Percentiles rank a stretch among this genome's conserved stretches.
phyloP scores from a whole-genome alignment of 2,888 invertebrate genomes.

The Argynnis bischoffii region DNA sequence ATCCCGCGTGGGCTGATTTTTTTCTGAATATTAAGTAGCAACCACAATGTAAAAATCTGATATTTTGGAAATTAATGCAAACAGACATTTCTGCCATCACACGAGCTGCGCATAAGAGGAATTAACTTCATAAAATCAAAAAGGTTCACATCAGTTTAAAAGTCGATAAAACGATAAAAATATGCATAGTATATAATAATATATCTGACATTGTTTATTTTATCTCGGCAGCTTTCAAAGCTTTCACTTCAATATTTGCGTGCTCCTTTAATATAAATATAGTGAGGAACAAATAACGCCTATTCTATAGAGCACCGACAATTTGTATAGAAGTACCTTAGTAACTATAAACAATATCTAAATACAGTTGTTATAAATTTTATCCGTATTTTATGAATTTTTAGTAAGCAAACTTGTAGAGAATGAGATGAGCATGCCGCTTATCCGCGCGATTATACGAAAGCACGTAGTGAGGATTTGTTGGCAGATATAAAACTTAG shows the following conservation, averaged over 20 bases:
- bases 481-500: constrained; percentile 56
- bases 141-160: too few species aligned
- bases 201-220: not conserved
- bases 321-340: not conserved
- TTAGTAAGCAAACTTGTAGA: constrained; percentile 54
- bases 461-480: constrained; percentile 76
- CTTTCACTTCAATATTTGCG: constrained; percentile 11
- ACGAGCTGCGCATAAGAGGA: too few species aligned
- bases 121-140: too few species aligned
- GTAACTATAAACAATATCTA: not conserved
- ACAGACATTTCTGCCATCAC: too few species aligned
- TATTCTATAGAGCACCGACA: too few species aligned
- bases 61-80: too few species aligned
- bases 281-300: constrained; percentile 6
- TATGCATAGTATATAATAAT: too few species aligned
- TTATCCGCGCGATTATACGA: constrained; percentile 74
- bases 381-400: constrained; percentile 29
- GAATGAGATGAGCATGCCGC: constrained; percentile 68
- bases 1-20: too few species aligned
- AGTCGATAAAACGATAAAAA: too few species aligned
- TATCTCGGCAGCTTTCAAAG: constrained; percentile 1
- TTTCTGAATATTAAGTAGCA: too few species aligned
- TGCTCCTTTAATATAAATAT: constrained; percentile 10
- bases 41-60: too few species aligned
- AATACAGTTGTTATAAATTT: constrained; percentile 19